These are phyloP conservation scores for Pionites leucogaster DNA, from an alignment of 2,113 vertebrate genomes.

Conservation along the genomic window DNA sequence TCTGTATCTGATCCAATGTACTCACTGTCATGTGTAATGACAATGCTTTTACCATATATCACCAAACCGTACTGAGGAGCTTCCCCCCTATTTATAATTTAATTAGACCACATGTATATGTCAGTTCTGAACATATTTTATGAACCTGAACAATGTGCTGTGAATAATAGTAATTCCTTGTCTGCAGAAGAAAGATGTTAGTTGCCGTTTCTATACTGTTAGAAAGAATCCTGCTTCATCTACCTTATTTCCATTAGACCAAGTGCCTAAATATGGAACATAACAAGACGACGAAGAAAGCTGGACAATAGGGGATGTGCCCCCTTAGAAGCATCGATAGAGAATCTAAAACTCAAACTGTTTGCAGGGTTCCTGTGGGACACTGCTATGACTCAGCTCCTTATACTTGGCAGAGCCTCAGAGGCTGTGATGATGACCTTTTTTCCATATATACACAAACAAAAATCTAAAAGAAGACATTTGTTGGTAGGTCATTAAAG, in stretches of 20 bases:
- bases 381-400: neutral
- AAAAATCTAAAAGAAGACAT: neutral
- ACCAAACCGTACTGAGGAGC: neutral
- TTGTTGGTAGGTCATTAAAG: neutral
- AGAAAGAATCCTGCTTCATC: neutral
- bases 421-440: neutral
- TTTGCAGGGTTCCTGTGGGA: neutral
- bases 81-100: neutral
- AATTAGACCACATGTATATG: neutral
- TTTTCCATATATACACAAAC: neutral
- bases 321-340: neutral
- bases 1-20: neutral
- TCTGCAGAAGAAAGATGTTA: neutral
- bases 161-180: neutral
- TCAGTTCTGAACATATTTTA: neutral
- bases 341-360: neutral
- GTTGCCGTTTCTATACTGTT: neutral
- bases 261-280: neutral
- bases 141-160: neutral
- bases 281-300: neutral
- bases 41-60: neutral
- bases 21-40: neutral
- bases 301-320: rapidly evolving
- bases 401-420: neutral
- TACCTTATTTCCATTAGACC: neutral